These are phyloP conservation scores for Athalia rosae DNA, from an alignment of 2,888 invertebrate genomes.

Conservation along the genomic window DNA sequence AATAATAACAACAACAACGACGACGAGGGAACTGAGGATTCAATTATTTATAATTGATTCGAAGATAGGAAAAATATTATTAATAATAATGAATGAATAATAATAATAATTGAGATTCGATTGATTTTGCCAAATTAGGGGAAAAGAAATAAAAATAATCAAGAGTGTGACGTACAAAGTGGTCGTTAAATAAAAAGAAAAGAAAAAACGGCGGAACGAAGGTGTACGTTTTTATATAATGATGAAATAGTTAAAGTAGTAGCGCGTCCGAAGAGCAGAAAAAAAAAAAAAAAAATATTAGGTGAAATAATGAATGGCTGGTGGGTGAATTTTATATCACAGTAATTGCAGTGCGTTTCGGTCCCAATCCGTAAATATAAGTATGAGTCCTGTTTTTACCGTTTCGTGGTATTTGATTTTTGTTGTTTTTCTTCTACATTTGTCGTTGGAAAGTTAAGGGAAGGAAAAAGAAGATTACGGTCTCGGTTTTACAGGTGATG, in stretches of 20 bases:
- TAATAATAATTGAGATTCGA: no score
- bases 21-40: no score
- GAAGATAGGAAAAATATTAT: no score
- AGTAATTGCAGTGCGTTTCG: constrained; percentile 41
- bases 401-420: neutral
- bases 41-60: no score
- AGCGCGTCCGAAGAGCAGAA: neutral
- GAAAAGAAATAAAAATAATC: no score
- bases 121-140: no score
- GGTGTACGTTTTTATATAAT: no score
- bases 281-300: neutral
- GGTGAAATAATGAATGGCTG: constrained; percentile 8
- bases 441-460: constrained; percentile 22
- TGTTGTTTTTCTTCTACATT: constrained; percentile 42
- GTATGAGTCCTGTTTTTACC: neutral
- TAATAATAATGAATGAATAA: no score
- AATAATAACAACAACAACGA: no score
- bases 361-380: neutral
- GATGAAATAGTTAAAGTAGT: no score
- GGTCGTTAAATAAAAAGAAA: no score
- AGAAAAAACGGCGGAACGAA: no score
- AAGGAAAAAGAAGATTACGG: constrained; percentile 45
- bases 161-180: neutral
- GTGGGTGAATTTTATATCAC: constrained; percentile 38
- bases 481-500: constrained; percentile 53